A percentile compares a stretch with the other conserved stretches of the same genome.
phyloP scores from a whole-genome alignment of 2,113 vertebrate species.

The Thryonomys swinderianus region DNA sequence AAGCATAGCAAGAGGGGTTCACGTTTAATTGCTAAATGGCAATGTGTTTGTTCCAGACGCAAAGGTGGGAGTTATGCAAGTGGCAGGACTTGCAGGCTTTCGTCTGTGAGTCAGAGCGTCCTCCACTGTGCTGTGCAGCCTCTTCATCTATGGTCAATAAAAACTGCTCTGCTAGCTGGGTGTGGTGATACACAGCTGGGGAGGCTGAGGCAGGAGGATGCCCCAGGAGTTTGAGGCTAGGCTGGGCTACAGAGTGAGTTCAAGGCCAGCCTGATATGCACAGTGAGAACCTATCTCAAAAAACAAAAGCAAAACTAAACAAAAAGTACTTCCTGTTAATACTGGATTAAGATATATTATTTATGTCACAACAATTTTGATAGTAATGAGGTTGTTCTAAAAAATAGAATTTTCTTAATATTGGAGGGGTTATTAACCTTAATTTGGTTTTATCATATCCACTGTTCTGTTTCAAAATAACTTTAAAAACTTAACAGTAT shows the following conservation, averaged over 20 bases:
- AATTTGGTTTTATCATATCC: background rate
- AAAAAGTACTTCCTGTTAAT: background rate
- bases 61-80: conserved; percentile 40
- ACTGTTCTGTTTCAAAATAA: background rate
- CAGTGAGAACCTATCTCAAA: no score
- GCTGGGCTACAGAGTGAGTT: background rate
- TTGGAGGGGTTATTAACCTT: background rate
- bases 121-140: background rate
- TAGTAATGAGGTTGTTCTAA: background rate
- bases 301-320: no score
- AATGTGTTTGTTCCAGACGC: conserved; percentile 47
- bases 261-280: no score
- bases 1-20: conserved; percentile 26
- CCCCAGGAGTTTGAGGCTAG: background rate
- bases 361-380: background rate
- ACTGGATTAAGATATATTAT: background rate
- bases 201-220: background rate
- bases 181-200: background rate
- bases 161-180: background rate
- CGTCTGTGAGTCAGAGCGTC: background rate
- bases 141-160: background rate
- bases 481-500: background rate
- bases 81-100: background rate
- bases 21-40: conserved; percentile 48
- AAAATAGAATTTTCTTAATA: background rate